Base-by-base conservation (phyloP, 2,113 vertebrate species). In the Paratilapia polleni region DNA sequence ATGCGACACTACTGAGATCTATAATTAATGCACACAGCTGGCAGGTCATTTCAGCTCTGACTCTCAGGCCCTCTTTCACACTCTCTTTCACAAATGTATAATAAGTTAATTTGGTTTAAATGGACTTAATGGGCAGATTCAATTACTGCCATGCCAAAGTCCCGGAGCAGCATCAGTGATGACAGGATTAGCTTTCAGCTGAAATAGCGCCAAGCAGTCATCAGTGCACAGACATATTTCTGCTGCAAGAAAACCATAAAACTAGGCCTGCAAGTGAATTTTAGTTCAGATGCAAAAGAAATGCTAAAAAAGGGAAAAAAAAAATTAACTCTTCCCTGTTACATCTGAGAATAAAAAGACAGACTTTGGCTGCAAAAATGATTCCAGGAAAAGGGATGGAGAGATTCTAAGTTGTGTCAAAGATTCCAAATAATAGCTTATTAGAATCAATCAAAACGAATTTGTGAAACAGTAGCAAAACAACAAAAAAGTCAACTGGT, bases 21-120 rank as follows among this genome's bases (percentile, higher is more conserved):
- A 49, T 83, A 64, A 86, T 83, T 63, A 61, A 86, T 24, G 14
- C 57, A 31, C 34, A 31, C 62, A 83, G 80, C 80, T 14, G 62
- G 56, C 24, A 59, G 58, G 54, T 84, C 14, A 80, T 82, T 83
- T 56, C 43, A 64, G 64, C 64, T 56, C 22, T 5, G 61, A 77
- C 52, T 61, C 77, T 79, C 38, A 5, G 5, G 22, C n/a, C 15
- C 15, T 68, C 34, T 68, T 66, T 80, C 49, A 70, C 52, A 31
- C 56, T 70, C 24, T 57, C 19, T 63, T 81, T 47, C 47, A 87
- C 70, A 85, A 78, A 68, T 82, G 31, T 80, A 74, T 34, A 85
- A 89, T 56, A 64, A 22, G 20, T 83, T 80, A 43, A 77, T 88
- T 77, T 31, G 38, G 47, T 70, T 88, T 66, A 78, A 88, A 89